phyloP scores from a whole-genome alignment of 2,113 vertebrate genomes.

The Zosterops borbonicus region DNA sequence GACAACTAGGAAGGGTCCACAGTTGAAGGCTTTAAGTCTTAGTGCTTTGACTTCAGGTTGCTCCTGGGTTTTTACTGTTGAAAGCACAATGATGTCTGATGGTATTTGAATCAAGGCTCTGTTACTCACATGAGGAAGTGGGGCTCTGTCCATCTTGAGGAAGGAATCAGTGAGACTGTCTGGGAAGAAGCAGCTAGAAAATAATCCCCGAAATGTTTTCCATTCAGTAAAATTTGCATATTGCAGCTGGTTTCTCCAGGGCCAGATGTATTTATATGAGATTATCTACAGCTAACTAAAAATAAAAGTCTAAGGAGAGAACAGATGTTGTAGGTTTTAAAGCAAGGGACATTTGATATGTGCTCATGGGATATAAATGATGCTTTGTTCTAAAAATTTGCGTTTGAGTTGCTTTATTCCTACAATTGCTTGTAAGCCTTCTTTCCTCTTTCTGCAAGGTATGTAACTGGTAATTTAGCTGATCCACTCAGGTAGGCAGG shows the following conservation, averaged over 20 bases:
- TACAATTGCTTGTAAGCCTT: neutral
- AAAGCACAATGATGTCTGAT: neutral
- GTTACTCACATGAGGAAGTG: neutral
- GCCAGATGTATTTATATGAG: neutral
- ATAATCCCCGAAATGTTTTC: neutral
- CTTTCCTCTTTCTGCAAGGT: neutral
- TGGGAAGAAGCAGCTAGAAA: neutral
- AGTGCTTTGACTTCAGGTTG: neutral
- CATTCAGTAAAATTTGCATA: neutral
- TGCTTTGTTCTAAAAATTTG: neutral
- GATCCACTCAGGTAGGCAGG: neutral
- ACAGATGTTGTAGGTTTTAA: neutral
- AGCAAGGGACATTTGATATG: neutral
- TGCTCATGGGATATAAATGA: neutral
- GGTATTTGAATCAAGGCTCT: neutral
- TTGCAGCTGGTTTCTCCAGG: neutral
- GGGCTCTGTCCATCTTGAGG: neutral
- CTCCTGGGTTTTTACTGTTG: neutral
- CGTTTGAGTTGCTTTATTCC: neutral
- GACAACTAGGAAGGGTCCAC: neutral
- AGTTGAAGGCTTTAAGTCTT: neutral
- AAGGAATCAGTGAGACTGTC: neutral
- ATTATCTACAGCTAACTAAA: neutral
- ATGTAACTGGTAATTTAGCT: neutral
- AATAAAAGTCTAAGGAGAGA: neutral